Percentiles rank a stretch among this genome's conserved stretches.
Conservation (phyloP, 1,140 invertebrate species). For the Tetragnatha versicolor region DNA sequence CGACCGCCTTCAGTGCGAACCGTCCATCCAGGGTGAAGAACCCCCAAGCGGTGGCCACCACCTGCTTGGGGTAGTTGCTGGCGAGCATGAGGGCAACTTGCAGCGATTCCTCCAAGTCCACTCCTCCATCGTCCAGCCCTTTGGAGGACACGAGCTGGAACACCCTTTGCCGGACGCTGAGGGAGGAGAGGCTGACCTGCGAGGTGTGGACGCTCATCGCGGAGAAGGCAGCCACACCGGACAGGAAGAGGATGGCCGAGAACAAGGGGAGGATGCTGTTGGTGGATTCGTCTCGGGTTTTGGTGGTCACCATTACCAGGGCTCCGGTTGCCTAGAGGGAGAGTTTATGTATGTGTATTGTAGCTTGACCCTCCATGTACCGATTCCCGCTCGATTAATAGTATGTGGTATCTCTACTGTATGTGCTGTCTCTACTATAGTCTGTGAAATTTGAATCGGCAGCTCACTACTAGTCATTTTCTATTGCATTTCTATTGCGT, state of each 20-base stretch:
- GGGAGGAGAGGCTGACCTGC: constrained; percentile 7
- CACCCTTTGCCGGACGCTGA: neutral
- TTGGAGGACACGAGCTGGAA: neutral
- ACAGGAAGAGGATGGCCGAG: neutral
- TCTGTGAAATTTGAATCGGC: too few relatives aligned
- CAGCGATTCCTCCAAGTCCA: too few relatives aligned
- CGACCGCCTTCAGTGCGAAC: constrained; percentile 18
- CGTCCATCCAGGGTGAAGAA: constrained; percentile 20
- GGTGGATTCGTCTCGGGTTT: neutral
- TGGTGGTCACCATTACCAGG: neutral
- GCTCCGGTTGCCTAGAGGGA: constrained; percentile 38
- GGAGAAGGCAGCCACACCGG: neutral
- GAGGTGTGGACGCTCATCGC: neutral
- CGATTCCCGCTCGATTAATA: too few relatives aligned
- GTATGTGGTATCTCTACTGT: too few relatives aligned
- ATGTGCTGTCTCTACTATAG: too few relatives aligned
- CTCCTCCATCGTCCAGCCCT: neutral
- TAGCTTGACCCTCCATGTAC: too few relatives aligned
- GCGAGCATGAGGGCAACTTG: neutral
- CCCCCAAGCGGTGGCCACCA: constrained; percentile 13
- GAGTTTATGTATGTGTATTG: too few relatives aligned
- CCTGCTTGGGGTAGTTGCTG: constrained; percentile 7
- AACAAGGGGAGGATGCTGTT: neutral
- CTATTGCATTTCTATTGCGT: too few relatives aligned
- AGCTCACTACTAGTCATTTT: too few relatives aligned